Percentiles rank a stretch among this genome's conserved stretches.
Conservation (phyloP, 2,888 invertebrate species). For the Synergus gifuensis region DNA sequence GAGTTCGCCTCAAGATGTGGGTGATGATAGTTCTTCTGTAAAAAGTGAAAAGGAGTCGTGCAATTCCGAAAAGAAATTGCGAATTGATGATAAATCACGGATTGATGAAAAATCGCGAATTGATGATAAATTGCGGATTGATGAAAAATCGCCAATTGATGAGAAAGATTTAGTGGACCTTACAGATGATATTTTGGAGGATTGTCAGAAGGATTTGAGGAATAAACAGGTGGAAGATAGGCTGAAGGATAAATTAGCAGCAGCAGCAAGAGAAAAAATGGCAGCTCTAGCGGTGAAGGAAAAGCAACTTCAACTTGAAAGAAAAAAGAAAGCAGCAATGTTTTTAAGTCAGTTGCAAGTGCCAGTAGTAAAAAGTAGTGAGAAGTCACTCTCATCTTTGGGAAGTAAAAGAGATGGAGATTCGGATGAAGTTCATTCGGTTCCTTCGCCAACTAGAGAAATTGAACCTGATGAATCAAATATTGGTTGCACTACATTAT, state of each 20-base stretch:
- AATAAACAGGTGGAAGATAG: constrained; percentile 79
- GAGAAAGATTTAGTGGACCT: constrained; percentile 73
- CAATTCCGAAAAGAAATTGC: constrained; percentile 66
- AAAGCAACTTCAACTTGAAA: constrained; percentile 83
- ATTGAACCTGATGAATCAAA: constrained; percentile 61
- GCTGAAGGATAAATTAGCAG: constrained; percentile 81
- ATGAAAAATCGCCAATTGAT: constrained; percentile 71
- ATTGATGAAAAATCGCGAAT: constrained; percentile 72
- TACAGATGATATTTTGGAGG: constrained; percentile 74
- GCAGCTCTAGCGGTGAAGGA: constrained; percentile 74
- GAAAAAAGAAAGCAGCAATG: constrained; percentile 89
- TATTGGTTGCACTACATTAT: constrained; percentile 65
- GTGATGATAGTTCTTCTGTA: constrained; percentile 49
- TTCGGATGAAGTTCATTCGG: constrained; percentile 70
- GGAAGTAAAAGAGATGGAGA: constrained; percentile 58
- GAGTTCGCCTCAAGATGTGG: constrained; percentile 59
- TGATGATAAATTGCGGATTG: constrained; percentile 72
- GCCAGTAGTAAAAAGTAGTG: constrained; percentile 56
- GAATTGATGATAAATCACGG: constrained; percentile 71
- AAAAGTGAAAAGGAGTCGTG: constrained; percentile 56
- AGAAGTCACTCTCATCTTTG: constrained; percentile 39
- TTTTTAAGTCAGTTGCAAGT: constrained; percentile 83
- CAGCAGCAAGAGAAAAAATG: constrained; percentile 80
- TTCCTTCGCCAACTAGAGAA: constrained; percentile 69
- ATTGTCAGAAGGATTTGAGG: constrained; percentile 71